Evolutionary conservation across 2,797 vertebrate species (phyloP), one percentile per base, ranked within the genome.

Genomic region (Eulemur albifrons): DNA sequence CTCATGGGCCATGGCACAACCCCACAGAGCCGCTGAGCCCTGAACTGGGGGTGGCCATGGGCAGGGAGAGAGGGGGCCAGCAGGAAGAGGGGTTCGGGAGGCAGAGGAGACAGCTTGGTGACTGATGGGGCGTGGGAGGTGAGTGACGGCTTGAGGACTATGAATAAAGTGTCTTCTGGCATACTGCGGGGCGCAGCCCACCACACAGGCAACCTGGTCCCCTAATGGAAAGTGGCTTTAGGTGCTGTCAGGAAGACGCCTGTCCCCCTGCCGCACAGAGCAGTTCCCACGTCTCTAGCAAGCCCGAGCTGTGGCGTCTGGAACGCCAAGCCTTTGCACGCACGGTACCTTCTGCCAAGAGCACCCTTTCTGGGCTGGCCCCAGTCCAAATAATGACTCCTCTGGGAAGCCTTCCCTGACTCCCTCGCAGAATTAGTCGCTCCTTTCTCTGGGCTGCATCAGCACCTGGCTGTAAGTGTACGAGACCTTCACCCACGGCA

Each of bases 81-180:
- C 11, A 3, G 38, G 40, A 61, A 65, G 72, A 93, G 23, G 72
- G 40, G 43, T 80, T 57, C 7, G 0, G 86, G 35, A 83, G 90
- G 75, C 54, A 73, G 69, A 94, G 32, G 91, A 96, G 45, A 63
- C 7, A 25, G 63, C 79, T 48, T 10, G 1, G 73, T 95, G 83
- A 96, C 91, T 97, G 96, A 81, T 48, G 93, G 59, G 52, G 21
- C 0, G 88, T 96, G 94, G 97, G 97, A 95, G 82, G 88, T 30
- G 11, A 94, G 52, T 20, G 45, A 81, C 21, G 38, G 82, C 93
- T 88, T 27, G 30, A 18, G 32, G 13, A 59, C 96, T 97, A 27
- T 90, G 96, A 97, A 84, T 91, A 95, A 73, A 73, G 82, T 1
- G 0, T 86, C 93, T 82, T 80, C 69, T 61, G 8, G 0, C 67